phyloP scores from a whole-genome alignment of 1,140 invertebrate genomes.

The Homarus americanus region DNA sequence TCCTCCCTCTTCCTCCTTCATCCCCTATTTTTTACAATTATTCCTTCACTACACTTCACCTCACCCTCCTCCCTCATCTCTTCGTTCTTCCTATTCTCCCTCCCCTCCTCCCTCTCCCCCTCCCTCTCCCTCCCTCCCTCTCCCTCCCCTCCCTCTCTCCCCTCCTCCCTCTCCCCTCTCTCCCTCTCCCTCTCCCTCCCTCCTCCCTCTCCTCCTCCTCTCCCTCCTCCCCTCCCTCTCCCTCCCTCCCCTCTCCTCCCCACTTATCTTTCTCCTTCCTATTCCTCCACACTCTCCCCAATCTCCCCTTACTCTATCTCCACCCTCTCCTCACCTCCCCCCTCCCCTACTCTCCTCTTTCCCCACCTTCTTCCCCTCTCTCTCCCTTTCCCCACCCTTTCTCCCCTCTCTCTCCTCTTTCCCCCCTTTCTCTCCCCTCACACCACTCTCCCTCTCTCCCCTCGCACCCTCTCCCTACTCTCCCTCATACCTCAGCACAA shows the following conservation, averaged over 20 bases:
- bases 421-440: neutral
- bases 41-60: no score
- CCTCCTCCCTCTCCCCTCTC: neutral
- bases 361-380: neutral
- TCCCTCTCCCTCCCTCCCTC: neutral
- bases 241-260: neutral
- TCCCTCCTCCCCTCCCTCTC: neutral
- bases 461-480: neutral
- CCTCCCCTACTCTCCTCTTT: neutral
- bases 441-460: neutral
- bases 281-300: no score
- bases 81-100: no score
- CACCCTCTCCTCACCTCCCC: no score
- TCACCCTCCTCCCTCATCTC: no score
- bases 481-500: neutral
- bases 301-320: no score
- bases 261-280: no score
- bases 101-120: neutral
- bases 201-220: neutral
- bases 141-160: neutral
- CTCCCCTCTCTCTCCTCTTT: neutral
- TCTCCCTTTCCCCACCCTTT: neutral
- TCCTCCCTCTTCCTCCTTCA: no score
- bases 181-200: neutral
- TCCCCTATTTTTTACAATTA: no score